These are phyloP conservation scores for Microctenopoma lineatum DNA, from an alignment of 2,797 vertebrate species.

Conservation along the genomic window DNA sequence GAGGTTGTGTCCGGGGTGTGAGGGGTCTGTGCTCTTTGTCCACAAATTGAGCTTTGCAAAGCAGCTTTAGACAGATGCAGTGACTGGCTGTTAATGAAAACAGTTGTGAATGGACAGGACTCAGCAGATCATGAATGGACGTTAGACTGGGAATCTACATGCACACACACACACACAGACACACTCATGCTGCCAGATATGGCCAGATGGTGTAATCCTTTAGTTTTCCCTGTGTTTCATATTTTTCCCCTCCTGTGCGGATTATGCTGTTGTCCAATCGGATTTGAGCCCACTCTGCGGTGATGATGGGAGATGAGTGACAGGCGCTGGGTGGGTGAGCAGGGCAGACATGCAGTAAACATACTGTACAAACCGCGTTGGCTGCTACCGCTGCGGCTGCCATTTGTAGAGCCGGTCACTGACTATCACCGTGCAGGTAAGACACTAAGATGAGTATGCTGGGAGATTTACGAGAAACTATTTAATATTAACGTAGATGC, in stretches of 20 bases:
- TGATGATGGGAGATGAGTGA: slow-evolving; percentile 71
- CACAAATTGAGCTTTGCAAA: slow-evolving; percentile 6
- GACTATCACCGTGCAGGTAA: slow-evolving; percentile 57
- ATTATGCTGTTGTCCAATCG: slow-evolving; percentile 76
- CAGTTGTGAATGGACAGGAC: slow-evolving; percentile 54
- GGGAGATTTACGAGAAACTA: neutral
- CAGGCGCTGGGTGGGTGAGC: slow-evolving; percentile 38
- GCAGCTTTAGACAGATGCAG: slow-evolving; percentile 22
- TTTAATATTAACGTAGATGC: neutral
- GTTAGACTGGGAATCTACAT: slow-evolving; percentile 15
- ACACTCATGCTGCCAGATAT: slow-evolving; percentile 37
- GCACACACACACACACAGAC: slow-evolving; percentile 35
- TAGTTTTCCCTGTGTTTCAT: slow-evolving; percentile 69
- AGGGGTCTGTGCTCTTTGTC: too few relatives aligned
- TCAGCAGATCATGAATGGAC: slow-evolving; percentile 57
- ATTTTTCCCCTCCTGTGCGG: slow-evolving; percentile 66
- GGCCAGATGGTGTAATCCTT: slow-evolving; percentile 81
- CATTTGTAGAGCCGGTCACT: slow-evolving; percentile 6
- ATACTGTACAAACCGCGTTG: slow-evolving; percentile 10
- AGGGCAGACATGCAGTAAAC: slow-evolving; percentile 42
- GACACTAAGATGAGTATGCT: slow-evolving; percentile 23
- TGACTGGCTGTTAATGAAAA: slow-evolving; percentile 40
- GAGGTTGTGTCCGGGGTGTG: too few relatives aligned
- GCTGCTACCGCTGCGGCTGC: slow-evolving; percentile 2
- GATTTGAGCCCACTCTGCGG: slow-evolving; percentile 63